These are phyloP conservation scores for Platalea minor DNA, from an alignment of 2,797 vertebrate species.

Conservation along the genomic window DNA sequence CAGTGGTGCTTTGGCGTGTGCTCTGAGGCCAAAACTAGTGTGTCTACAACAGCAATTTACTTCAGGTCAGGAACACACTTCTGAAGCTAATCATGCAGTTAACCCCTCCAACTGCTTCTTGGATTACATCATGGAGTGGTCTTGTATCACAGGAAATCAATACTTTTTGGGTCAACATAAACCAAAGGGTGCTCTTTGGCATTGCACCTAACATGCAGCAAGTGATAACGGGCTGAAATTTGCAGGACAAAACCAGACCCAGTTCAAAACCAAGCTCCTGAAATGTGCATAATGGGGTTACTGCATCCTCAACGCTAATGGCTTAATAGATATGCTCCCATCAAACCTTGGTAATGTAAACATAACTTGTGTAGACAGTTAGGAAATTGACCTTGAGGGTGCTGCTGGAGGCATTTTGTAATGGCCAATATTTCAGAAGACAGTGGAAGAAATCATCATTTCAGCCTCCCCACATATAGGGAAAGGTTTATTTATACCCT, in stretches of 20 bases:
- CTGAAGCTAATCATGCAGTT: constrained; percentile 34
- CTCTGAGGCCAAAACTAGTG: not conserved
- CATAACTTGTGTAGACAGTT: accelerated
- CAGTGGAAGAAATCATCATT: not conserved
- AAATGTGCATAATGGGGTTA: not conserved
- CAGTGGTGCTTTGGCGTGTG: not conserved
- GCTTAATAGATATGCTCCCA: not conserved
- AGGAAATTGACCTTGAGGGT: not conserved
- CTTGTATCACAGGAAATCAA: not conserved
- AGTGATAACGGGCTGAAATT: not conserved
- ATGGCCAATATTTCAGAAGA: not conserved
- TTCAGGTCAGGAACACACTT: not conserved
- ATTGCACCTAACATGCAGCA: not conserved
- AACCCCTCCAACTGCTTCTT: constrained; percentile 24
- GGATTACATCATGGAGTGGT: not conserved
- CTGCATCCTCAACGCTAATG: not conserved
- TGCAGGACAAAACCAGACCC: not conserved
- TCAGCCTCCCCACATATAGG: not conserved
- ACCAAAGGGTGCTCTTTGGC: not conserved
- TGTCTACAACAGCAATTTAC: constrained; percentile 10
- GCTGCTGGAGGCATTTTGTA: not conserved
- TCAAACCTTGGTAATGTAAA: not conserved
- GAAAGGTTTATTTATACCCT: not conserved
- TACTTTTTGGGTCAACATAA: not conserved
- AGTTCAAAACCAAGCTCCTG: not conserved